Evolutionary conservation across 2,113 vertebrate species (phyloP), one percentile per base, ranked within the genome.

Genomic region (Nothocercus nigrocapillus): DNA sequence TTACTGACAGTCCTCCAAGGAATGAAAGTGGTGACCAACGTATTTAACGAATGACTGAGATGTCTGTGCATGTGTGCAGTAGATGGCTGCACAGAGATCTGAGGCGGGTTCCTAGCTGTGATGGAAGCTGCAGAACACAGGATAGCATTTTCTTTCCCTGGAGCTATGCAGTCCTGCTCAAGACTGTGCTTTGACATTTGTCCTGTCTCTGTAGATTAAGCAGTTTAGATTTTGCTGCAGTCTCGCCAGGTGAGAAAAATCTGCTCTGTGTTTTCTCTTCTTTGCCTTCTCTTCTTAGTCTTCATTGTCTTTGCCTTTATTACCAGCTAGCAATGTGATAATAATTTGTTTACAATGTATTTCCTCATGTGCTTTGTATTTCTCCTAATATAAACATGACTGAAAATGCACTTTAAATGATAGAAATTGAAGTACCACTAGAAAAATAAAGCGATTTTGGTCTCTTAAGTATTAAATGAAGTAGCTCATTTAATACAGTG

Each of bases 181-280:
- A 58, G 75, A 95, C 76, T 93, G 90, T 86, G 73, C 47, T 78
- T 84, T 93, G 90, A 89, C 86, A 82, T 94, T 96, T 96, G 70
- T 94, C 59, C 87, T 93, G 89, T 95, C 86, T 88, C 66, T 80
- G 34, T 82, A 97, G 88, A 95, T 93, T 93, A 97, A 80, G 66
- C 21, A 32, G 70, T 94, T 90, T 90, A 27, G 82, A 67, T 19
- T 85, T 93, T 84, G 73, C 66, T 88, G 45, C 89, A 93, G 13
- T 87, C n/a, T 78, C 49, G 70, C 87, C 51, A 68, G 82, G n/a
- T 78, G 36, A 92, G 47, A 88, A 11, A 90, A 94, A 88, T 36
- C 27, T 63, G 28, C 53, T 93, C 77, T 91, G 7, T 1, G 20
- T 63, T 64, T 85, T 76, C 81, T 17, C 5, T 70, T 22, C 27